These are phyloP conservation scores for Siniperca knerii DNA, from an alignment of 2,113 vertebrate species.

Conservation along the genomic window DNA sequence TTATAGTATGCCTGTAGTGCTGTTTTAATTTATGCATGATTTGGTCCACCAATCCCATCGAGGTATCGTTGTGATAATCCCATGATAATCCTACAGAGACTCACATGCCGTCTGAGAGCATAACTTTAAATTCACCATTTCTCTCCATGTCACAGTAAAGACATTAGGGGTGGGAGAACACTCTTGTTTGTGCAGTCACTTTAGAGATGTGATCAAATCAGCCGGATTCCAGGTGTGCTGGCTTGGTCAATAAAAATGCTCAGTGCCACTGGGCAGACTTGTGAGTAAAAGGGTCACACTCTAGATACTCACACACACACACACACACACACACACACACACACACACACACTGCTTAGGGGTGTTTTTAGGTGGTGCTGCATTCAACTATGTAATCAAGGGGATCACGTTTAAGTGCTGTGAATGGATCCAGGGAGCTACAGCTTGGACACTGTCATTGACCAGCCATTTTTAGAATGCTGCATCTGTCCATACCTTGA, in stretches of 20 bases:
- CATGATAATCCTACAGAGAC: conserved; percentile 9
- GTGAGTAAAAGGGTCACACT: conserved; percentile 3
- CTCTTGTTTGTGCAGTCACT: background rate
- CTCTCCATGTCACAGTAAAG: conserved; percentile 8
- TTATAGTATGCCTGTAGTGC: background rate
- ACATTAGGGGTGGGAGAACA: background rate
- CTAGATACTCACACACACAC: background rate
- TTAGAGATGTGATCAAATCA: conserved; percentile 34
- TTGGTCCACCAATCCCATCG: background rate
- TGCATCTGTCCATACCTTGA: background rate
- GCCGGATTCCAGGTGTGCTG: background rate
- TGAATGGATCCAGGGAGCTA: background rate
- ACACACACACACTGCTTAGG: background rate
- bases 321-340: background rate
- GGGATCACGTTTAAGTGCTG: background rate
- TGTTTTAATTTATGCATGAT: background rate
- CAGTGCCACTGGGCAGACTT: conserved; percentile 1
- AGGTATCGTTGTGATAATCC: background rate
- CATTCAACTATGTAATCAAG: background rate
- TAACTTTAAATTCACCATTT: conserved; percentile 3
- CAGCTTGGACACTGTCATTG: background rate
- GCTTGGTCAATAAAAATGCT: conserved; percentile 23
- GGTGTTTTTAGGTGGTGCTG: background rate
- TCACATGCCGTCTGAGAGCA: background rate
- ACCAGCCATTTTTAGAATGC: background rate